phyloP scores from a whole-genome alignment of 2,888 invertebrate genomes.

The Chloroclysta siterata region DNA sequence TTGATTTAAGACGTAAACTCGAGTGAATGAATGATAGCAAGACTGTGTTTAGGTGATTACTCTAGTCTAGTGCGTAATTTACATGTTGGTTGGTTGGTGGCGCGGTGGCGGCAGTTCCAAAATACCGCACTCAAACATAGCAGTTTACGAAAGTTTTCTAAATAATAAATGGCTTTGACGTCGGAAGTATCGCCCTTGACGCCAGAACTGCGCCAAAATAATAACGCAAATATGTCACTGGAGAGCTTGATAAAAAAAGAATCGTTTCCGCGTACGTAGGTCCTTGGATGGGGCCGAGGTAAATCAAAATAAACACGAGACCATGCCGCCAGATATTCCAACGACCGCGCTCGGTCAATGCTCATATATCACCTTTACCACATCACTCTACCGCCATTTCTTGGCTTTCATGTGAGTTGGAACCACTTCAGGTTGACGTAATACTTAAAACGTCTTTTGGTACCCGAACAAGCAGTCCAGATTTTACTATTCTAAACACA shows the following conservation, averaged over 20 bases:
- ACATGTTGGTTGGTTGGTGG: slow-evolving; percentile 49
- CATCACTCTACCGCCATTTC: slow-evolving; percentile 42
- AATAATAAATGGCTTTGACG: slow-evolving; percentile 70
- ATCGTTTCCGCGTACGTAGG: slow-evolving; percentile 56
- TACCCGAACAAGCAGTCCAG: slow-evolving; percentile 44
- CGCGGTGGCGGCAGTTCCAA: slow-evolving; percentile 59
- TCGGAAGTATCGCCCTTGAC: slow-evolving; percentile 71
- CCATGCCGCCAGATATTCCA: slow-evolving; percentile 47
- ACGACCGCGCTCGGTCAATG: slow-evolving; percentile 39
- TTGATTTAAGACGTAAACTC: slow-evolving; percentile 68
- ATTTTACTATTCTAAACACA: slow-evolving; percentile 50
- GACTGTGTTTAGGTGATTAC: slow-evolving; percentile 59
- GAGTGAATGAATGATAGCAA: slow-evolving; percentile 67
- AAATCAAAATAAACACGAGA: slow-evolving; percentile 65
- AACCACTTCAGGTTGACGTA: slow-evolving; percentile 50
- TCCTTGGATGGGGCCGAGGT: slow-evolving; percentile 53
- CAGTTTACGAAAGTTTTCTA: slow-evolving; percentile 65
- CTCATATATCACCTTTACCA: slow-evolving; percentile 40
- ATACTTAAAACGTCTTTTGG: slow-evolving; percentile 49
- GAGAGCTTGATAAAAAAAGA: slow-evolving; percentile 56
- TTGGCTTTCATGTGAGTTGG: slow-evolving; percentile 45
- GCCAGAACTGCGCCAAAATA: slow-evolving; percentile 55
- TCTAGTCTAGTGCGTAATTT: slow-evolving; percentile 63
- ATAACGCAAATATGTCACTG: slow-evolving; percentile 61
- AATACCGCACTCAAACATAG: slow-evolving; percentile 69